Base-by-base conservation (phyloP, 1,140 invertebrate species). In the Ceratina japonica region DNA sequence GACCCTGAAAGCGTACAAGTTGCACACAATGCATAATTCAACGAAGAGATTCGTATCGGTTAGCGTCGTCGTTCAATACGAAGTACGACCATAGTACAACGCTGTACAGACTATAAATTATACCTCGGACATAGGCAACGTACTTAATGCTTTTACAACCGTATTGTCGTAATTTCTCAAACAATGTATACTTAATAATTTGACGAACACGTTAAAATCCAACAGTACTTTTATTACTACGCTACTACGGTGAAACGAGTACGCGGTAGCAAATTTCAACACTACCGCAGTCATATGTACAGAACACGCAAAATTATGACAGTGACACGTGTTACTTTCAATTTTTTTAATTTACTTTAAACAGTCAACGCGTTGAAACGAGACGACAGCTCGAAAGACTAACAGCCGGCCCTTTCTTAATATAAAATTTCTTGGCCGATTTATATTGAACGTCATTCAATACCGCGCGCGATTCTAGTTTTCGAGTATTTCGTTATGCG, bases 121-220 rank as follows among this genome's bases (percentile, higher is more conserved):
- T 56, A 22, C 20, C 2, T 31, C 10, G 20, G 27, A 12, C 27
- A 54, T 37, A 44, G 37, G 7, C 51, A 54, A 77, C 12, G n/a
- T 72, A 31, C 4, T 16, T 5, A 22, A 72, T 56, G 2, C n/a
- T 31, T 10, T 18, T 62, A 22, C 24, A 44, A n/a, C 10, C 71
- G 16, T 77, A 78, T 78, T 72, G 75, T 72, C 75, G 13, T 72
- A 49, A 49, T 22, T 72, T 51, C n/a, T 54, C 54, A 18, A 24
- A 44, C 10, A 63, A 37, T 15, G 24, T 72, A n/a, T 4, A 15
- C 5, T 59, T 44, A 54, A 49, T 16, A 5, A 76, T 78, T 63
- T 72, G 62, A 71, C 12, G 31, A 37, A 51, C 27, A 63, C 24
- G 3, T n/a, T 0, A 15, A 37, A 10, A 37, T 13, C 10, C 24